A percentile compares a stretch with the other conserved stretches of the same genome.
Conservation (phyloP, 2,113 vertebrate genomes). For the Rhinoderma darwinii region DNA sequence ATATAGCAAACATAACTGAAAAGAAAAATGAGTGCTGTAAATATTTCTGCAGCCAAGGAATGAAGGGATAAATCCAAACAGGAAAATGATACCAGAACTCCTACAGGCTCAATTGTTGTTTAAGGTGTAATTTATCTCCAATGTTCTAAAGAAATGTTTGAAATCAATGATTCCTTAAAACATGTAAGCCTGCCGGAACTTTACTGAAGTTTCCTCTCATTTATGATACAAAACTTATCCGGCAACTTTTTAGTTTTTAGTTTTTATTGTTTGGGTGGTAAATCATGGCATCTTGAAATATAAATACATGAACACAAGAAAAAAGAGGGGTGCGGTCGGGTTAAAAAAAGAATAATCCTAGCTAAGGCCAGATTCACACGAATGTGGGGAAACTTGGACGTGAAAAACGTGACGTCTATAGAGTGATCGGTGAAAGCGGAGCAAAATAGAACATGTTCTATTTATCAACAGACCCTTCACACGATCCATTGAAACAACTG, state of each 20-base stretch:
- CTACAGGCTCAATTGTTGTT: slow-evolving; percentile 31
- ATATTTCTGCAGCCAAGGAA: slow-evolving; percentile 35
- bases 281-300: not conserved
- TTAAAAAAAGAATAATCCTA: too few relatives aligned
- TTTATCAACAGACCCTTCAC: too few relatives aligned
- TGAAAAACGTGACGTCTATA: too few relatives aligned
- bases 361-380: too few relatives aligned
- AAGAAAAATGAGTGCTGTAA: slow-evolving; percentile 51
- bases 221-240: slow-evolving; percentile 19
- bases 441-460: too few relatives aligned
- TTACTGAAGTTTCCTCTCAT: not conserved
- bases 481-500: too few relatives aligned
- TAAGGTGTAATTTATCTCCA: slow-evolving; percentile 45
- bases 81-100: slow-evolving; percentile 51
- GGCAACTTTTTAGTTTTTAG: not conserved
- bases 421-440: too few relatives aligned
- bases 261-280: not conserved
- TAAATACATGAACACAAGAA: not conserved
- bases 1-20: slow-evolving; percentile 36
- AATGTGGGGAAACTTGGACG: too few relatives aligned
- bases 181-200: not conserved
- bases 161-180: slow-evolving; percentile 48
- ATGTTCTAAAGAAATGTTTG: slow-evolving; percentile 43
- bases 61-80: slow-evolving; percentile 49
- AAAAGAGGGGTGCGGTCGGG: not conserved